Evolutionary conservation across 1,140 invertebrate species (phyloP), one percentile per base, ranked within the genome.

Genomic region (Drosophila sproati): DNA sequence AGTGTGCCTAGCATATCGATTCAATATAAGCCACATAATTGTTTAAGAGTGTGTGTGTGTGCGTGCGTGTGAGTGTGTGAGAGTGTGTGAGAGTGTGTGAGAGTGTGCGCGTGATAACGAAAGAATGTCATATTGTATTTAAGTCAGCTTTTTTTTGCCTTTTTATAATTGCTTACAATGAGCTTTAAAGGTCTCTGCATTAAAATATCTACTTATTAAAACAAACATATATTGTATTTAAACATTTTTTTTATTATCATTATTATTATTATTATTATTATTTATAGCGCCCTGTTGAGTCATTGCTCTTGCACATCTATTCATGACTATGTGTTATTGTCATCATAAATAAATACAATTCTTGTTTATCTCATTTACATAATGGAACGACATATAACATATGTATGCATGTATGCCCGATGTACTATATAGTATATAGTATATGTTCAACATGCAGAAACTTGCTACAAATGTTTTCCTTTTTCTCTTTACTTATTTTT

Each of bases 1-100:
- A 94, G 71, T 94, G 94, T 45, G 73, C 67, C 73, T 91, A 80
- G 63, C 35, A 29, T 8, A 93, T 32, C n/a, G 28, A 5, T 20
- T 20, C 41, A 5, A n/a, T 92, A 59, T 82, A 92, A 55, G 54
- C 35, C 37, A 51, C 12, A 39, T 57, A 69, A n/a, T 7, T 59
- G n/a, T 41, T 3, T 68, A 50, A 62, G 59, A 43, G 31, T n/a
- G 54, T 43, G 43, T 3, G 10, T 43, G 2, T 37, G 51, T 34
- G 55, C 35, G 7, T 56, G 54, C 7, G 7, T 7, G 41, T 61
- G 51, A 12, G 56, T 39, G 10, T 59, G 51, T 66, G 31, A 10
- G 35, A 52, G 41, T 2, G 35, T 12, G 41, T 12, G 20, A 0
- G 20, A 20, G 20, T 20, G 20, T 20, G 20, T 20, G 20, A 20